Evolutionary conservation across 2,113 vertebrate genomes (phyloP), one percentile per base, ranked within the genome.

Genomic region (Eublepharis macularius): DNA sequence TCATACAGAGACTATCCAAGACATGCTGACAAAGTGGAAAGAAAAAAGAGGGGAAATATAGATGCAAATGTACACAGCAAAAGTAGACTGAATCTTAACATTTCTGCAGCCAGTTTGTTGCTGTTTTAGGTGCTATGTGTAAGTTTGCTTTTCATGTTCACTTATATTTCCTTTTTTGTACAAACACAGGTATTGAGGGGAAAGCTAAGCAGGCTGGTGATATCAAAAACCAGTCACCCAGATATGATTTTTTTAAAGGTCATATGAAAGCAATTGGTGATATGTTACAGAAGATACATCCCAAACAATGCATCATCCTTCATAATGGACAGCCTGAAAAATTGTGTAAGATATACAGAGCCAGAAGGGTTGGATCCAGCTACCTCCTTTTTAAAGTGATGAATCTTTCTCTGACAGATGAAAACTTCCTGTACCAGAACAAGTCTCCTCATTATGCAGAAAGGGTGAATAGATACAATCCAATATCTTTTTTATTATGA

Each of bases 61-160:
- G 29, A 39, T 76, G 7, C 7, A 39, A 47, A 75, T 66, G 74
- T 69, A 76, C 68, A 85, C 9, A 85, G 89, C 39, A 80, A 39
- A 63, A 79, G 60, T 65, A 76, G 14, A 49, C 2, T 45, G n/a
- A 21, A 36, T 17, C 51, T 13, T 24, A 51, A 49, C n/a, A 34
- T 68, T 69, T n/a, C 24, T 49, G 32, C 19, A 36, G 69, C 65
- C 26, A 81, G 60, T 54, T 34, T 34, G 26, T 43, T 63, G 34
- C 10, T n/a, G 17, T 5, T 81, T 17, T 17, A 36, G 43, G 32
- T 81, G 65, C n/a, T 69, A 11, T 6, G 41, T 70, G 19, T 21
- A 68, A 80, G 43, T 4, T 84, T 74, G 91, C 80, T 36, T 13
- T 68, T 89, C 57, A 60, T 87, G 95, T 94, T 85, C 49, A 17